phyloP scores from a whole-genome alignment of 2,797 vertebrate species.

The Microcaecilia unicolor region DNA sequence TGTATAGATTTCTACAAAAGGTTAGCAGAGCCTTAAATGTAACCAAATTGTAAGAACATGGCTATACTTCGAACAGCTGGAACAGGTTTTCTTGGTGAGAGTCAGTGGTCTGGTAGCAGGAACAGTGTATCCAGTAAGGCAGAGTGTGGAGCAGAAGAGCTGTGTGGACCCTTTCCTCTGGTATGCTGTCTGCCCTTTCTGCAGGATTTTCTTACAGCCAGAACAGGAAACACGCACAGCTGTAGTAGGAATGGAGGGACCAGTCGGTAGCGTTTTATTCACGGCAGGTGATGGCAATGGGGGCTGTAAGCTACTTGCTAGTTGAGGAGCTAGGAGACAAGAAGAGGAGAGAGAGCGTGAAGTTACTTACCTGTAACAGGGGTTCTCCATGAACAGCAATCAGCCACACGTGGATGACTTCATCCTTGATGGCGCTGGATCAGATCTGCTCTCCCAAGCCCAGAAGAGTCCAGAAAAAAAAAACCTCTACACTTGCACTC shows the following conservation, averaged over 20 bases:
- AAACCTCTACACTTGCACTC: too few relatives aligned
- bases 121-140: slow-evolving; percentile 85
- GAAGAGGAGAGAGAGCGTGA: slow-evolving; percentile 17
- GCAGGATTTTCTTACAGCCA: slow-evolving; percentile 81
- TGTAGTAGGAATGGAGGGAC: slow-evolving; percentile 53
- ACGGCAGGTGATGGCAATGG: slow-evolving; percentile 57
- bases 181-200: slow-evolving; percentile 93
- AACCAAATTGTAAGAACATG: too few relatives aligned
- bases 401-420: too few relatives aligned
- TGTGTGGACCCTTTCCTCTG: slow-evolving; percentile 89
- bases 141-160: slow-evolving; percentile 91
- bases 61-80: slow-evolving; percentile 85
- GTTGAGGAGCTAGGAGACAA: slow-evolving; percentile 54
- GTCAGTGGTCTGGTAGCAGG: slow-evolving; percentile 56
- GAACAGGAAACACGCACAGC: slow-evolving; percentile 78
- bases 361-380: too few relatives aligned
- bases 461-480: too few relatives aligned
- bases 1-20: too few relatives aligned
- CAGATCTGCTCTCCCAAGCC: too few relatives aligned
- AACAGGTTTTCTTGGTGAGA: slow-evolving; percentile 65
- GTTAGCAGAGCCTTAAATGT: too few relatives aligned
- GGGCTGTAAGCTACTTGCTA: slow-evolving; percentile 60
- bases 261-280: slow-evolving; percentile 60
- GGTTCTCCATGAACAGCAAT: too few relatives aligned
- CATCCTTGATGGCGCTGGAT: too few relatives aligned